Base-by-base conservation (phyloP, 2,888 invertebrate genomes). In the Oscheius myriophilus region DNA sequence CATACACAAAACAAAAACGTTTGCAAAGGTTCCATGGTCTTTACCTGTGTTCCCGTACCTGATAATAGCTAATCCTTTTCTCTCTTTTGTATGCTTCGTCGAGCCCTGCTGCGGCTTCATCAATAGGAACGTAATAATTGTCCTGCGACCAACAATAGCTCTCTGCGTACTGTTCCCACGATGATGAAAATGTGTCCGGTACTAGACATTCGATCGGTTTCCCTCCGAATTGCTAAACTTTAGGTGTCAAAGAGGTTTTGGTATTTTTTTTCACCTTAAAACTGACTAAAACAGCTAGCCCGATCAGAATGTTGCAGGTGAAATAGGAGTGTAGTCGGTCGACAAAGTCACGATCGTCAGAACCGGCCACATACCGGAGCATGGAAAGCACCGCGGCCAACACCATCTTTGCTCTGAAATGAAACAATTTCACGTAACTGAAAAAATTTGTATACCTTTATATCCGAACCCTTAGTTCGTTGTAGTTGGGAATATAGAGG, bases 151-250 rank as follows among this genome's bases (percentile, higher is more conserved):
- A 85, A 70, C 85, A 85, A 58, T 81, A 84, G 72, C 85, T 84
- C 57, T 85, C 85, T 16, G 85, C 84, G 58, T 85, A 85, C 81
- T 84, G 80, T 65, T 84, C 84, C 84, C 84, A 84, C 33, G 82
- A 75, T 42, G 79, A 76, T 23, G 79, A 78, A 68, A 84, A 84
- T 16, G 83, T 79, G 63, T 85, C 85, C 16, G 85, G 85, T 26
- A 82, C 81, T 3, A 85, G 71, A 66, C 85, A 85, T 70, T 85
- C 84, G 41, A 85, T 77, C 12, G 85, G 85, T 67, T 81, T 82
- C 9, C 85, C 85, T 39, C 85, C 85, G 54, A 85, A 85, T 76
- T 85, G 85, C 83, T 84, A 67, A 67, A 80, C n/a, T n/a, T n/a
- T n/a, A n/a, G n/a, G 33, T 49, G 1, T 9, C 41, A 41, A 41